Evolutionary conservation across 2,113 vertebrate species (phyloP).

Genomic region (Gymnorhina tibicen): DNA sequence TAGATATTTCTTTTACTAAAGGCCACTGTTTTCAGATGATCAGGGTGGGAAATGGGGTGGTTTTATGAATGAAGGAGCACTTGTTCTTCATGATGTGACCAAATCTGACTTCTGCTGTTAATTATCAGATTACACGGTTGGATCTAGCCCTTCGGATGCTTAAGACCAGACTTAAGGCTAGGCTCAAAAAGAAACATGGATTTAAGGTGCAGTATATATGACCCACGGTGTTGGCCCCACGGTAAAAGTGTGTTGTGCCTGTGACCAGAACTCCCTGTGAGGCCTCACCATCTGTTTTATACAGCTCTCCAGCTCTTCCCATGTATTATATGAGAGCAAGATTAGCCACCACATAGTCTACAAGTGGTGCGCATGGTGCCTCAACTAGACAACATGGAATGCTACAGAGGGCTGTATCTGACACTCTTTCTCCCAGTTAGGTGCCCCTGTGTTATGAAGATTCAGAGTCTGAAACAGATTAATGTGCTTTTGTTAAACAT

Average conservation of each 20-base stretch:
- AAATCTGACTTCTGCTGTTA: background rate
- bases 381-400: background rate
- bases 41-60: background rate
- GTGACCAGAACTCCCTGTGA: background rate
- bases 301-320: background rate
- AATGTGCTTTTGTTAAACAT: background rate
- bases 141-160: background rate
- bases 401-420: background rate
- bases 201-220: rapidly evolving
- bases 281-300: background rate
- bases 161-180: background rate
- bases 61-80: background rate
- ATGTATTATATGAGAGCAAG: rapidly evolving
- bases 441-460: background rate
- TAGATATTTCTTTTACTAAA: background rate
- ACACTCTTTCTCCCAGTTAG: background rate
- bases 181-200: background rate
- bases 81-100: background rate
- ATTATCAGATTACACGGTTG: background rate
- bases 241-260: background rate
- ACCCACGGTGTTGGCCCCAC: rapidly evolving
- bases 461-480: background rate
- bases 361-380: background rate
- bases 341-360: background rate
- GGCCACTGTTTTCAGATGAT: background rate